phyloP scores from a whole-genome alignment of 2,797 vertebrate species.

The Cyclopterus lumpus region DNA sequence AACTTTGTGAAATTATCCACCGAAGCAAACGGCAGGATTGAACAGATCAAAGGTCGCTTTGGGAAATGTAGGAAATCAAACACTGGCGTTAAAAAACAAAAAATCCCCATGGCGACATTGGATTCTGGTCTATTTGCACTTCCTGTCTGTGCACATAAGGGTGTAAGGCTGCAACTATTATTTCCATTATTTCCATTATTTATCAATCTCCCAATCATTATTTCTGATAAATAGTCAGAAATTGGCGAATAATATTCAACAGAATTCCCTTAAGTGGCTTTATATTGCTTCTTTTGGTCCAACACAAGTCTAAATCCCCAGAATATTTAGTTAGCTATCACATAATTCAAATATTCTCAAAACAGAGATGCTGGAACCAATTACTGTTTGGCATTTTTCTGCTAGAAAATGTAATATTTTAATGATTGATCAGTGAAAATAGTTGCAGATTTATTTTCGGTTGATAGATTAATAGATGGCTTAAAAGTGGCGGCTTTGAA shows the following conservation, averaged over 20 bases:
- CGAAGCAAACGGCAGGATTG: neutral
- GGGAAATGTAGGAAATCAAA: constrained; percentile 15
- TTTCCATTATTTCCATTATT: neutral
- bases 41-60: neutral
- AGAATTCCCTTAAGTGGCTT: neutral
- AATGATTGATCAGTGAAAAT: neutral
- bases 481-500: neutral
- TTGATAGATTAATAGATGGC: neutral
- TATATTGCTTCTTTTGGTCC: neutral
- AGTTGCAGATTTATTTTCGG: neutral
- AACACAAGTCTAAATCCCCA: neutral
- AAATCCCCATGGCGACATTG: neutral
- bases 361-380: neutral
- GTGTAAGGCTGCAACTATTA: neutral
- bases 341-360: neutral
- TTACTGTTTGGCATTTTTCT: neutral
- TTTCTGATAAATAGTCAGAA: neutral
- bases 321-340: neutral
- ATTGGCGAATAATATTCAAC: neutral
- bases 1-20: neutral
- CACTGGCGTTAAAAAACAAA: neutral
- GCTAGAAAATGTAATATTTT: neutral
- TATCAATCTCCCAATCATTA: neutral
- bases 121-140: neutral
- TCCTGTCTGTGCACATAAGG: neutral